These are phyloP conservation scores for Microctenopoma lineatum DNA, from an alignment of 2,797 vertebrate genomes.

Conservation along the genomic window DNA sequence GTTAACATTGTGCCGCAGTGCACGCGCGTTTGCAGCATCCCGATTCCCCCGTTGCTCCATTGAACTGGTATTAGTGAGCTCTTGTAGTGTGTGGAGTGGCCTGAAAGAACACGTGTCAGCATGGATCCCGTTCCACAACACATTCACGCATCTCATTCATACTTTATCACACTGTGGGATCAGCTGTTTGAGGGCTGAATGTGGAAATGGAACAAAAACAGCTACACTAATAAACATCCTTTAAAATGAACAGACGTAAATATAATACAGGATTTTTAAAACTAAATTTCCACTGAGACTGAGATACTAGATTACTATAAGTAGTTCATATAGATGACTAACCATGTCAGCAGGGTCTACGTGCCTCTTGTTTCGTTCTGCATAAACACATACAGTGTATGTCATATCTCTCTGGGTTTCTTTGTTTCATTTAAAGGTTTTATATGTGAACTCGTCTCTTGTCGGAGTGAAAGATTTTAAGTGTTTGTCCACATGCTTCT, in stretches of 20 bases:
- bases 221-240: conserved; percentile 21
- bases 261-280: conserved; percentile 7
- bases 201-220: conserved; percentile 19
- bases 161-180: conserved; percentile 40
- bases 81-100: conserved; percentile 44
- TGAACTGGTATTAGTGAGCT: conserved; percentile 64
- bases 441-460: conserved; percentile 55
- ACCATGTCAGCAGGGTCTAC: conserved; percentile 63
- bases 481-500: conserved; percentile 54
- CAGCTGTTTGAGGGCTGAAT: conserved; percentile 30
- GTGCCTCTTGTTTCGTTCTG: conserved; percentile 67
- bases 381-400: conserved; percentile 66
- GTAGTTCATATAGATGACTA: conserved; percentile 73
- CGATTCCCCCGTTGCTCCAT: conserved; percentile 26
- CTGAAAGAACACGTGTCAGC: conserved; percentile 59
- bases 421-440: conserved; percentile 56
- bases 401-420: conserved; percentile 61
- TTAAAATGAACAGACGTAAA: conserved; percentile 25
- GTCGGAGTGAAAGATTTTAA: conserved; percentile 47
- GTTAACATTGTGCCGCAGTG: conserved; percentile 6
- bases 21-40: conserved; percentile 19
- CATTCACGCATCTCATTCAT: conserved; percentile 75
- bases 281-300: conserved; percentile 19
- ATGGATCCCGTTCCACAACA: conserved; percentile 73
- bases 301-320: conserved; percentile 13